Evolutionary conservation across 2,797 vertebrate genomes (phyloP), one percentile per base, ranked within the genome.

Genomic region (Parambassis ranga): DNA sequence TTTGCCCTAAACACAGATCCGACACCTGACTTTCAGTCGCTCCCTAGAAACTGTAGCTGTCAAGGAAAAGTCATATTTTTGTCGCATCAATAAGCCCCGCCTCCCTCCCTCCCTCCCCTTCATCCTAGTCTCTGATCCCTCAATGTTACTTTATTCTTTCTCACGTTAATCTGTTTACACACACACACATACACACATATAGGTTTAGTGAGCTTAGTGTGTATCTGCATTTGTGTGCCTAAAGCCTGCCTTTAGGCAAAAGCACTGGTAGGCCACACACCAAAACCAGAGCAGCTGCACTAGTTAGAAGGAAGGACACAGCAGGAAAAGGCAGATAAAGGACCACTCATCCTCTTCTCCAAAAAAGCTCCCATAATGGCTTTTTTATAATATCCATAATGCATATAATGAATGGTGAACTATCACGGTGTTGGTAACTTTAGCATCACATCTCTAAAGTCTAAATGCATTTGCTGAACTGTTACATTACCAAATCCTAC

Each of bases 71-170:
- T 15, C 28, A 20, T 51, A 18, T 10, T 48, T 36, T n/a, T 4
- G 10, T 63, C 58, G 30, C 48, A 39, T 46, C 3, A 7, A 71
- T 67, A 59, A 81, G 15, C 18, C 39, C 49, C 26, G 0, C 51
- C 58, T 58, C 35, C 33, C 7, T 36, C 30, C 14, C 14, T 33
- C 22, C n/a, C 3, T 26, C 4, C 22, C n/a, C 3, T 26, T 4
- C 20, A 32, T 28, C 42, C 19, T n/a, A 16, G 44, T 41, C 36
- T 70, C 60, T 58, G 58, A 72, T 72, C 41, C 38, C 51, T 65
- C 19, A 8, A 35, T 5, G 3, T 27, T 24, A 69, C 73, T 66
- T 61, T 19, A 48, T 66, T 65, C 60, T 47, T 84, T 77, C 65
- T 69, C 69, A 74, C 49, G 1, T 53, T 46, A 46, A 67, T 55